Conservation (phyloP, 64 coral and sea anemone genomes). For the Stichodactyla helianthus region DNA sequence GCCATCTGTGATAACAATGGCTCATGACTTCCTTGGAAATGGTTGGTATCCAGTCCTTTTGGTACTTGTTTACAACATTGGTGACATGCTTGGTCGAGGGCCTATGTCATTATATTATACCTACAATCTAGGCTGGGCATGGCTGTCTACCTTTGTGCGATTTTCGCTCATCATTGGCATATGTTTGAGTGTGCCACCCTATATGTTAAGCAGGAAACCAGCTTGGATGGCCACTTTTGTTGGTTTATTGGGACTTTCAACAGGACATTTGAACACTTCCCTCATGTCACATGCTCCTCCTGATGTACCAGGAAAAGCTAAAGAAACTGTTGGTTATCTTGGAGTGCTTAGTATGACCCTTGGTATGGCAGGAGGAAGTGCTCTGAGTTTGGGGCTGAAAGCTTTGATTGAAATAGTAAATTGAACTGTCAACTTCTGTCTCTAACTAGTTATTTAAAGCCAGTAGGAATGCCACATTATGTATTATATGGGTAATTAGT, state of each 20-base stretch:
- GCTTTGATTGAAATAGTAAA: slow-evolving; percentile 59
- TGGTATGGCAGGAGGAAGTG: slow-evolving; percentile 89
- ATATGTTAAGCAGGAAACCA: slow-evolving; percentile 62
- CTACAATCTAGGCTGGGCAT: slow-evolving; percentile 79
- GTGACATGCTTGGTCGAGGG: slow-evolving; percentile 79
- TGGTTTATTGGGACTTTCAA: slow-evolving; percentile 75
- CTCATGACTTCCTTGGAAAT: slow-evolving; percentile 79
- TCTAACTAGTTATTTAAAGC: background rate
- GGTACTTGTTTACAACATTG: slow-evolving; percentile 84
- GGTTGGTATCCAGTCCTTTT: slow-evolving; percentile 89
- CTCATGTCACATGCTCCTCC: slow-evolving; percentile 67
- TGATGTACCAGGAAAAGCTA: slow-evolving; percentile 77
- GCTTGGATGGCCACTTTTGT: slow-evolving; percentile 96
- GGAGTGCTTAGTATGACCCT: slow-evolving; percentile 85
- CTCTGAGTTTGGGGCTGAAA: slow-evolving; percentile 65
- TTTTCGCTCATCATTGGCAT: slow-evolving; percentile 79
- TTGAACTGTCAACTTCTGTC: background rate
- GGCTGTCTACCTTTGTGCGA: slow-evolving; percentile 68
- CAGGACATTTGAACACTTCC: slow-evolving; percentile 84
- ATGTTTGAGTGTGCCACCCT: slow-evolving; percentile 85
- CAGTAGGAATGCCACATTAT: too few species aligned
- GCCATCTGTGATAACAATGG: slow-evolving; percentile 85
- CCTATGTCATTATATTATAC: slow-evolving; percentile 73
- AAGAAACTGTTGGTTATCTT: slow-evolving; percentile 88
- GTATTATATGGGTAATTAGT: too few species aligned